A percentile compares a stretch with the other conserved stretches of the same genome.
Conservation (phyloP, 2,797 vertebrate species). For the Chromobotia macracanthus region DNA sequence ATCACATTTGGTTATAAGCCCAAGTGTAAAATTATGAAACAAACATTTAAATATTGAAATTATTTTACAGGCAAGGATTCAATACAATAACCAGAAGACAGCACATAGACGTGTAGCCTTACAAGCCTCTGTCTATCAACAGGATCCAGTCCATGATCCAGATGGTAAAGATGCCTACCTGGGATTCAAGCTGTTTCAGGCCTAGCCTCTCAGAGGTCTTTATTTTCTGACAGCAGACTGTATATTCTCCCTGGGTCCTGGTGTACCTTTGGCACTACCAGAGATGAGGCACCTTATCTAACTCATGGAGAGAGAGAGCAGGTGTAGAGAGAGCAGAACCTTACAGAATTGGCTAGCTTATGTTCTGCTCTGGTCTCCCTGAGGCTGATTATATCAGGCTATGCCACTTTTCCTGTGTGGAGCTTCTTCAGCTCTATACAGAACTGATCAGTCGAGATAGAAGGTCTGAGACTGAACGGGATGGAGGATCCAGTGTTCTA, state of each 20-base stretch:
- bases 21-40: neutral
- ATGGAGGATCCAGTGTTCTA: neutral
- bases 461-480: neutral
- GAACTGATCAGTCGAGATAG: slow-evolving; percentile 20
- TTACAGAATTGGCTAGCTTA: neutral
- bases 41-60: neutral
- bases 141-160: neutral
- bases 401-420: no score
- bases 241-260: neutral
- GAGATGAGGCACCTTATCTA: slow-evolving; percentile 25
- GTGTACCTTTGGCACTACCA: neutral
- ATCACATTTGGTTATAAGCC: no score
- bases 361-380: slow-evolving; percentile 7
- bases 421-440: neutral
- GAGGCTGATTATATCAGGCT: slow-evolving; percentile 32
- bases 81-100: neutral
- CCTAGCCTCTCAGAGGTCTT: slow-evolving; percentile 14
- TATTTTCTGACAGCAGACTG: neutral
- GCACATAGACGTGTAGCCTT: neutral
- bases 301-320: slow-evolving; percentile 1
- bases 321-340: neutral
- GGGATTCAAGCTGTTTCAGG: neutral
- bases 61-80: neutral
- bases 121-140: neutral
- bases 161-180: neutral